Percentiles rank a stretch among this genome's conserved stretches.
These are phyloP conservation scores for Pseudorasbora parva DNA, from an alignment of 2,113 vertebrate species.

Conservation along the genomic window DNA sequence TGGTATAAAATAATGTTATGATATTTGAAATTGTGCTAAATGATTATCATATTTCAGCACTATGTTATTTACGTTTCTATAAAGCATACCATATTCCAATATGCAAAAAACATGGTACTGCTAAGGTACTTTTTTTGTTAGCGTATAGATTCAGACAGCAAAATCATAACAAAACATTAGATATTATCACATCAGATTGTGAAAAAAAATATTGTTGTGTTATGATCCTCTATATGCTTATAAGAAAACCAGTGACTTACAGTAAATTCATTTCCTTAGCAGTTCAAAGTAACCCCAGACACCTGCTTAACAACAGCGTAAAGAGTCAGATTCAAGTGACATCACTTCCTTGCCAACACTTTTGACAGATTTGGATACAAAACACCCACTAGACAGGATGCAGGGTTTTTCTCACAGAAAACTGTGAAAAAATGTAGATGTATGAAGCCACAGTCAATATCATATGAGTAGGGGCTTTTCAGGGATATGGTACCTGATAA, in stretches of 20 bases:
- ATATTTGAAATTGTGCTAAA: background rate
- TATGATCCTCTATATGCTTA: constrained; percentile 2
- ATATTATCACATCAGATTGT: no score
- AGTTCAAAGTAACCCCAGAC: constrained; percentile 17
- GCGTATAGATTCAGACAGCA: background rate
- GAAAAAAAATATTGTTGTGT: background rate
- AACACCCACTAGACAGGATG: constrained; percentile 29
- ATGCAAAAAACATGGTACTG: background rate
- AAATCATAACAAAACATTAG: constrained; percentile 3
- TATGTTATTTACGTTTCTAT: no score
- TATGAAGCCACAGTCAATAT: background rate
- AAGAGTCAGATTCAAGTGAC: constrained; percentile 33
- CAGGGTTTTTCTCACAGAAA: background rate
- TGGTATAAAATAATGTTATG: background rate
- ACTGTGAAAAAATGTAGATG: background rate
- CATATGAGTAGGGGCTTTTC: background rate
- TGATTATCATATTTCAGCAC: background rate
- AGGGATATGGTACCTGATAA: background rate
- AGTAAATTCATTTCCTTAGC: constrained; percentile 52
- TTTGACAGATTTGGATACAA: constrained; percentile 22
- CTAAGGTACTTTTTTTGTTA: background rate
- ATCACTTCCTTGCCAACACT: constrained; percentile 44
- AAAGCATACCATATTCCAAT: background rate
- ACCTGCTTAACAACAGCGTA: constrained; percentile 33
- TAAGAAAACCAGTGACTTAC: constrained; percentile 47